Conservation (phyloP, 2,888 invertebrate species). For the Andrena hattorfiana region DNA sequence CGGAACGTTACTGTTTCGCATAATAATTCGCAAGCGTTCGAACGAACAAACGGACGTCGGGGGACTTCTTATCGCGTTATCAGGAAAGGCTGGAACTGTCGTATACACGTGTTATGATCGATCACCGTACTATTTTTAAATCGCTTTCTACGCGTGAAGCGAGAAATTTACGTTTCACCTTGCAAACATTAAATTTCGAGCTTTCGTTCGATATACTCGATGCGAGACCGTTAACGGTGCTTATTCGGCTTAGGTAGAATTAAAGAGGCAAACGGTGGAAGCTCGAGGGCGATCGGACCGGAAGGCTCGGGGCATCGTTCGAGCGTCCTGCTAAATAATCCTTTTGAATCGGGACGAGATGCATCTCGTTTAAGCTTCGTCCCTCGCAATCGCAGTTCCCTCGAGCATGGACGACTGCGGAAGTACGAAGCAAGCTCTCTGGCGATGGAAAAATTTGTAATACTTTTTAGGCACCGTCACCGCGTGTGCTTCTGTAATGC, state of each 20-base stretch:
- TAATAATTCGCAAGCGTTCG: conserved; percentile 35
- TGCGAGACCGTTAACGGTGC: conserved; percentile 51
- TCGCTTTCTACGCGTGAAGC: conserved; percentile 35
- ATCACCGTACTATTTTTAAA: conserved; percentile 57
- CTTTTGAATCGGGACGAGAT: background rate
- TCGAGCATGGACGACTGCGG: conserved; percentile 12
- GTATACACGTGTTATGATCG: conserved; percentile 35
- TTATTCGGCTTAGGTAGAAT: conserved; percentile 8
- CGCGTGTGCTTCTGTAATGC: conserved; percentile 15
- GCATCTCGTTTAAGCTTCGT: background rate
- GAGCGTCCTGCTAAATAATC: background rate
- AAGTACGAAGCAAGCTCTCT: conserved; percentile 50
- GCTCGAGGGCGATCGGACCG: background rate
- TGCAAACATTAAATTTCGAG: conserved; percentile 42
- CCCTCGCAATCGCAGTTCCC: too few species aligned
- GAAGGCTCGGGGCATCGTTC: background rate
- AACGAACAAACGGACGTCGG: background rate
- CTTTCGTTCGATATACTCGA: conserved; percentile 53
- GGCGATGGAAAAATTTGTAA: conserved; percentile 7
- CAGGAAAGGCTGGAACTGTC: conserved; percentile 20
- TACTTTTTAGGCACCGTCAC: background rate
- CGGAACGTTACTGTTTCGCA: conserved; percentile 32
- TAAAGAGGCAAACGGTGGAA: background rate
- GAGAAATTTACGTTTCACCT: conserved; percentile 42
- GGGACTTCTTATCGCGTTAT: conserved; percentile 12